These are phyloP conservation scores for Menidia beryllina DNA, from an alignment of 2,113 vertebrate species.

Conservation along the genomic window DNA sequence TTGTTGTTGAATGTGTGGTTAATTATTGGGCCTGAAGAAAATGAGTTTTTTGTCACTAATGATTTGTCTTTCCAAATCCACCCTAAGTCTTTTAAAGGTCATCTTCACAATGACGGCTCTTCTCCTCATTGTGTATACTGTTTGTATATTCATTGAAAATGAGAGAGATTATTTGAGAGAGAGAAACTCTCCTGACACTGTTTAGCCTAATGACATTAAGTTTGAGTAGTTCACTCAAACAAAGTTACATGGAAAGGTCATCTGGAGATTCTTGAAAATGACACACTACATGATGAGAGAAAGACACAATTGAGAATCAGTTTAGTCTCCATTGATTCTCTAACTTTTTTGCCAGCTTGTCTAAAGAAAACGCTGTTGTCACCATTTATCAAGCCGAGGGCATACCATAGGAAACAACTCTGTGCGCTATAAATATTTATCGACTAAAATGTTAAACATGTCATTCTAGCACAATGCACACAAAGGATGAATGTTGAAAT, in stretches of 20 bases:
- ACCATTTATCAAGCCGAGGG: not conserved
- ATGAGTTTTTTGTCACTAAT: conserved; percentile 34
- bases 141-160: conserved; percentile 8
- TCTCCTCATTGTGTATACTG: conserved; percentile 11
- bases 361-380: not conserved
- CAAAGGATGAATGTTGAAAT: too few relatives aligned
- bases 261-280: not conserved
- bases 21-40: conserved; percentile 27
- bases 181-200: conserved; percentile 3
- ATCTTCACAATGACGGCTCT: not conserved
- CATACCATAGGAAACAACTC: not conserved
- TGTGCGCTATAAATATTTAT: not conserved
- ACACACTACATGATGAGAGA: conserved; percentile 1
- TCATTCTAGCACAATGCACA: too few relatives aligned
- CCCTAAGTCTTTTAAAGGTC: conserved; percentile 28
- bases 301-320: conserved; percentile 21
- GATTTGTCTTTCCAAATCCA: conserved; percentile 24
- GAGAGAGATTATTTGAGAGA: conserved; percentile 12
- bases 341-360: not conserved
- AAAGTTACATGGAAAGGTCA: not conserved
- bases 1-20: not conserved
- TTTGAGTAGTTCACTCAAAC: not conserved
- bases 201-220: not conserved
- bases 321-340: too few relatives aligned
- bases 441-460: not conserved